Evolutionary conservation across 2,113 vertebrate genomes (phyloP), one percentile per base, ranked within the genome.

Genomic region (Plotosus lineatus): DNA sequence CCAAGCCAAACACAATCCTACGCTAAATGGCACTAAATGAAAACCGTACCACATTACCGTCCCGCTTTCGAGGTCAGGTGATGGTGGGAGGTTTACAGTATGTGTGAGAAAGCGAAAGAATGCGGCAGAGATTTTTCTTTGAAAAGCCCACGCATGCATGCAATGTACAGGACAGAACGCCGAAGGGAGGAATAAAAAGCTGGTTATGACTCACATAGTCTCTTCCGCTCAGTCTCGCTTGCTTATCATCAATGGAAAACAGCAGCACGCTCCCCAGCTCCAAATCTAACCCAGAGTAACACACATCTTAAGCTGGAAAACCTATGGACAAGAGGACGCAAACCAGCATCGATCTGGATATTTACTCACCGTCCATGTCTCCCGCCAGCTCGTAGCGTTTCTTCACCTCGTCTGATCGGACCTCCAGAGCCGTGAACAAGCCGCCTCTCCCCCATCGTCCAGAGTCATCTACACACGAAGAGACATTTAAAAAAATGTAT

Each of bases 401-500:
- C 23, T 90, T 93, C 48, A 95, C 94, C 84, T 96, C 92, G 79
- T 94, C 91, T 12, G 97, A 97, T 78, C 96, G 90, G 73, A 89
- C 80, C 83, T 95, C 93, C 82, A 98, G 91, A 53, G 96, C 97
- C 5, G 96, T 95, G 84, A 98, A 98, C 78, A 98, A 88, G 74
- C 97, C 97, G 42, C 97, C 97, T 79, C 90, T 90, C 60, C 97
- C 97, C 97, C 97, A 98, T 23, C 38, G 84, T 53, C 97, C 96
- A 0, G 96, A 98, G 83, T 98, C 95, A 91, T 98, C 97, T 98
- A 48, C 36, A 86, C 19, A 74, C 50, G n/a, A n/a, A n/a, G n/a
- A n/a, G n/a, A n/a, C n/a, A n/a, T n/a, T n/a, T n/a, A n/a, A n/a
- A n/a, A n/a, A n/a, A n/a, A n/a, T n/a, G n/a, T n/a, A n/a, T n/a